Base-by-base conservation (phyloP, 2,888 invertebrate genomes). In the Plebejus melissa region DNA sequence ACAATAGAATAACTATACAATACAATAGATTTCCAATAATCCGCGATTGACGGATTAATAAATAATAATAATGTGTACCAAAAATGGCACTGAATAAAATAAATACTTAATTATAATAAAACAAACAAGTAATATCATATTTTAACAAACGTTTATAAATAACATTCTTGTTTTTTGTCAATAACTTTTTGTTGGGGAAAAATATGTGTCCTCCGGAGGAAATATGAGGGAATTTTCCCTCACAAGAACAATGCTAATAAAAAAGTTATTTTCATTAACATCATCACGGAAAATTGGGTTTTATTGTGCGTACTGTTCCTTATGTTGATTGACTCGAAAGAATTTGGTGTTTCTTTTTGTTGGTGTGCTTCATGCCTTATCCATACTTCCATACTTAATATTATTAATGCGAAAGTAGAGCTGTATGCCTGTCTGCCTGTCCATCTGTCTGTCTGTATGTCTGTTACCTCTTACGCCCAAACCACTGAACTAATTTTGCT, bases 191-290 rank as follows among this genome's bases (percentile, higher is more conserved):
- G 5, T 65, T 13, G 11, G 32, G 36, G 65, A 65, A 36, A 65
- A 65, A 60, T 65, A 36, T 36, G 65, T 65, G 32, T 65, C 32
- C 32, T 4, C 32, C 0, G 5, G 65, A 32, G 32, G 32, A 60
- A 60, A 60, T 28, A 28, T 28, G 60, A 60, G 11, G 28, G 22
- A 28, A 60, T 3, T 60, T 28, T 60, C 28, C 60, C 60, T 60
- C 32, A 32, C 9, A 65, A 65, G 32, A 65, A 65, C 32, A 65
- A 32, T 32, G 65, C 65, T 5, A 65, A 36, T 65, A 65, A 32
- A 65, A 65, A 65, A 65, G 65, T 65, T 16, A 65, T 65, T 65
- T 36, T 36, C 65, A 65, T 36, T 65, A 65, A 36, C 65, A 36
- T 65, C 65, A 65, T 65, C 13, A 6, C 32, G 32, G 65, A 5